Evolutionary conservation across 1,140 invertebrate species (phyloP).

Genomic region (Elysia chlorotica): DNA sequence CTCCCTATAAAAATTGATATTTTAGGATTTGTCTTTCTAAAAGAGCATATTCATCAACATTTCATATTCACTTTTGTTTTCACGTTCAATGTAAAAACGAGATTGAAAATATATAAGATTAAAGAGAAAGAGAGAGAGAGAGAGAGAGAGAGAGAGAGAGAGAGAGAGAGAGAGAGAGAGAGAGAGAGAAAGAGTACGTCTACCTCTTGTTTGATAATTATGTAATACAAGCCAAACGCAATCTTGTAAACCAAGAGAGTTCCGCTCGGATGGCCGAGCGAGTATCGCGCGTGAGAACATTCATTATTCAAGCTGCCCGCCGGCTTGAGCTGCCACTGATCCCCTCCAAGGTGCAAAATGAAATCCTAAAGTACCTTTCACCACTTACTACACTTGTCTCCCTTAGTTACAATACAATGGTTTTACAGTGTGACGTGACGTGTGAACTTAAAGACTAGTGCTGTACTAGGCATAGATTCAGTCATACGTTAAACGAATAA

Average conservation of each 20-base stretch:
- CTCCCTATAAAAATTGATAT: no score
- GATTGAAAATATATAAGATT: no score
- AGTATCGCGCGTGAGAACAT: neutral
- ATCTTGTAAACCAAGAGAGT: neutral
- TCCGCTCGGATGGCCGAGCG: neutral
- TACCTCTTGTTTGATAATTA: neutral
- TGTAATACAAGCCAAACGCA: neutral
- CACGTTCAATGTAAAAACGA: no score
- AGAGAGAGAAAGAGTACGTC: neutral
- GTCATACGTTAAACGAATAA: no score
- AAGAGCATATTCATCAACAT: no score
- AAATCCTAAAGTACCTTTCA: neutral
- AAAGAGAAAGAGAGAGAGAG: constrained; percentile 6
- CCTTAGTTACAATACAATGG: no score
- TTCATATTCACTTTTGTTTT: no score
- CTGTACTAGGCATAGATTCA: no score
- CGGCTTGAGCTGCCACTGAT: neutral
- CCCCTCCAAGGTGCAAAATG: neutral
- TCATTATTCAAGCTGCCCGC: neutral
- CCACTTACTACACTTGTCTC: no score
- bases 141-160: constrained; percentile 12
- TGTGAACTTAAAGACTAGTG: no score
- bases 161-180: neutral
- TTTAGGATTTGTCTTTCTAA: no score
- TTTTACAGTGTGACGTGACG: no score